Base-by-base conservation (phyloP, 2,797 vertebrate species). In the Eospalax fontanierii region DNA sequence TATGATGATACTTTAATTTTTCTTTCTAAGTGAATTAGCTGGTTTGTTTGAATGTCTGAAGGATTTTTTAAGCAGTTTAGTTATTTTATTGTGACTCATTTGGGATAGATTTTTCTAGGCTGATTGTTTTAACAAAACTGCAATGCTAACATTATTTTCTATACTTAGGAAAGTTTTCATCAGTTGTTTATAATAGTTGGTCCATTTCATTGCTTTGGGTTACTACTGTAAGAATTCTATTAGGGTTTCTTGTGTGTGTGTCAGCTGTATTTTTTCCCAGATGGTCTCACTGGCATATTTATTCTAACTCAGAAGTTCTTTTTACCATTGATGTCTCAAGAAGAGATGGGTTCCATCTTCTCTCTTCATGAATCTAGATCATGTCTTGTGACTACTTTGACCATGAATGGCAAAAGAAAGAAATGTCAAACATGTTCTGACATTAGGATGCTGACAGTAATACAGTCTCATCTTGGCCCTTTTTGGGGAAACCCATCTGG, bases 1-100 rank as follows among this genome's bases (percentile, higher is more conserved):
- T 76, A 54, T 24, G 35, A 81, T 84, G 54, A 35, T 6, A 65
- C 22, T 54, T 81, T 89, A 82, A 43, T 89, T 96, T 91, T 94
- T 57, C 12, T 50, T 75, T 76, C 4, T 85, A 38, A 43, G 66
- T 76, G 54, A 80, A 66, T 71, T 85, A n/a, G 8, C 70, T 94
- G 38, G 22, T 89, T 85, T 86, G n/a, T 30, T 54, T 74, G 33
- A 43, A 78, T 30, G 21, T 73, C 21, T n/a, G 76, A 90, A 81
- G 10, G 35, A 40, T 46, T 46, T 46, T 46, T 46, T 46, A 46
- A 46, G 46, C 46, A 46, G 46, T 46, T 46, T 46, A 46, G 46
- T 46, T 46, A 46, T 46, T 46, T 46, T 46, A 46, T 46, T 46
- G 46, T 46, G 46, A 71, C 71, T 87, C 6, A 18, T 4, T 82